These are phyloP conservation scores for Pontoporia blainvillei DNA, from an alignment of 2,113 vertebrate species.

Conservation along the genomic window DNA sequence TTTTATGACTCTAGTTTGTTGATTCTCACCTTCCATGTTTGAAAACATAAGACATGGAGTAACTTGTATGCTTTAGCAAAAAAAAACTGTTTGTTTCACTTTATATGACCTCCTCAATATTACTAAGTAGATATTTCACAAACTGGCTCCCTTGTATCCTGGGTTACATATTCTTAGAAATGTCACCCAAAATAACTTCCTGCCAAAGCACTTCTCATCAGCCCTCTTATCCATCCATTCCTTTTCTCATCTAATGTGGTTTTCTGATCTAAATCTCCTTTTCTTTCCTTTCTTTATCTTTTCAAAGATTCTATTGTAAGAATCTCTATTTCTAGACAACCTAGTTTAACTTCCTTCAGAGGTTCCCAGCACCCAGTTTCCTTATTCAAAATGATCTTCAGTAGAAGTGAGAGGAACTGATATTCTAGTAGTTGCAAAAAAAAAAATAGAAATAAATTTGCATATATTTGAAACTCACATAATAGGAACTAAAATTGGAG, in stretches of 20 bases:
- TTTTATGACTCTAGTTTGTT: neutral
- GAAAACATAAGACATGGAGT: neutral
- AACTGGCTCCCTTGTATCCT: neutral
- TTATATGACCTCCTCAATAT: neutral
- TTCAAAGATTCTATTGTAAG: conserved; percentile 35
- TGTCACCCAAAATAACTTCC: neutral
- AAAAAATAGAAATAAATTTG: conserved; percentile 31
- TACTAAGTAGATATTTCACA: neutral
- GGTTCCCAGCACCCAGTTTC: conserved; percentile 20
- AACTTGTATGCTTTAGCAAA: neutral
- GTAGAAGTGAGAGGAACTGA: conserved; percentile 33
- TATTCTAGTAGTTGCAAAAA: conserved; percentile 39
- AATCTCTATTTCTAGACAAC: conserved; percentile 42
- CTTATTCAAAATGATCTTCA: conserved; percentile 32
- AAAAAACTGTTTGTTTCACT: neutral
- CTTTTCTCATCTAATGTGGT: neutral
- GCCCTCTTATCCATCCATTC: neutral
- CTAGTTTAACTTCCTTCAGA: conserved; percentile 26
- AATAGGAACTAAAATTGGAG: conserved; percentile 34
- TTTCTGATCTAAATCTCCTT: conserved; percentile 20
- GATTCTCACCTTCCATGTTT: neutral
- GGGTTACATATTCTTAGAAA: neutral
- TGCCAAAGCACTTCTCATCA: neutral
- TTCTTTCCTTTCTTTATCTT: conserved; percentile 25
- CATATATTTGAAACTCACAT: conserved; percentile 56